Conservation (phyloP, 2,113 vertebrate genomes). For the Empidonax traillii region DNA sequence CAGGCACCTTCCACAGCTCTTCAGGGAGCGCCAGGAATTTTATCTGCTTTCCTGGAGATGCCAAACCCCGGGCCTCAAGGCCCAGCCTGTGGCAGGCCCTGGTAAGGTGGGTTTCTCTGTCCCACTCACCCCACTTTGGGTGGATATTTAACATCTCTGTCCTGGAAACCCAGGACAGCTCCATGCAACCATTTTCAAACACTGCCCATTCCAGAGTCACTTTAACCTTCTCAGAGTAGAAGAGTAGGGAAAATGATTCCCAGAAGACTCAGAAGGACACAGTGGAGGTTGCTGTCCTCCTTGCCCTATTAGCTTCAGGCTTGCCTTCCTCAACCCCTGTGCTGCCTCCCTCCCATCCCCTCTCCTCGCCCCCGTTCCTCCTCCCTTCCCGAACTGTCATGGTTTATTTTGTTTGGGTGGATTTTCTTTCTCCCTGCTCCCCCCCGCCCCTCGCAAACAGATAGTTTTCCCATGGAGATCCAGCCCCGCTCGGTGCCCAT, state of each 20-base stretch:
- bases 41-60: not conserved
- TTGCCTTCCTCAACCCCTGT: not conserved
- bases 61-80: not conserved
- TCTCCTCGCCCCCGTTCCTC: not conserved
- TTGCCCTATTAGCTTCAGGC: not conserved
- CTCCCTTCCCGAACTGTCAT: slow-evolving; percentile 32
- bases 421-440: slow-evolving; percentile 8
- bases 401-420: slow-evolving; percentile 62
- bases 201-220: not conserved
- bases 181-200: not conserved
- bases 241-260: accelerated
- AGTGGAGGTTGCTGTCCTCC: accelerated
- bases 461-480: slow-evolving; percentile 75
- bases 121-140: accelerated
- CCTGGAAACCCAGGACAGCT: not conserved
- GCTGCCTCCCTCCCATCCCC: not conserved
- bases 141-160: not conserved
- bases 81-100: not conserved
- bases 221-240: not conserved
- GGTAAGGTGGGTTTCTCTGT: accelerated
- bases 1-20: not conserved
- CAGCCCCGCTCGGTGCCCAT: slow-evolving; percentile 55
- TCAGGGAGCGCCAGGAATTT: not conserved
- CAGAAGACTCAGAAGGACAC: not conserved
- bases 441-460: slow-evolving; percentile 18